Percentiles rank a stretch among this genome's conserved stretches.
These are phyloP conservation scores for Siniperca scherzeri DNA, from an alignment of 2,797 vertebrate genomes.

Conservation along the genomic window DNA sequence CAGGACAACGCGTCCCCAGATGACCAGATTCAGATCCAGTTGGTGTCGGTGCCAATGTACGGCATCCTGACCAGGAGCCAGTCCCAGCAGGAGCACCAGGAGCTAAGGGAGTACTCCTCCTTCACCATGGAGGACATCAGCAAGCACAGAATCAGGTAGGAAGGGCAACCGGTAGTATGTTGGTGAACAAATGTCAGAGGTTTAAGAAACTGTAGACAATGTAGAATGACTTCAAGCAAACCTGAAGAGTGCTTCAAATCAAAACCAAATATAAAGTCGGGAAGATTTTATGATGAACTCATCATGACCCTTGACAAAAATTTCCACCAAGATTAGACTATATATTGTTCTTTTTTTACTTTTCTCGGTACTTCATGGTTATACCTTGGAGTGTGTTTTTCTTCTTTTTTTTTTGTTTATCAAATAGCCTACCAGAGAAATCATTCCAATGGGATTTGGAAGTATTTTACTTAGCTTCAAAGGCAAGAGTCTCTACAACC, in stretches of 20 bases:
- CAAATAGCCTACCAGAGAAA: neutral
- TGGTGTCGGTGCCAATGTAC: constrained; percentile 93
- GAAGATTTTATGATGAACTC: neutral
- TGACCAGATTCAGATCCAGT: constrained; percentile 90
- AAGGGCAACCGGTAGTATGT: neutral
- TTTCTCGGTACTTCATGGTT: neutral
- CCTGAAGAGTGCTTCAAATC: neutral
- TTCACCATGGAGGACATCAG: constrained; percentile 97
- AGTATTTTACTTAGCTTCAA: neutral
- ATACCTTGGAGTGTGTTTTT: neutral
- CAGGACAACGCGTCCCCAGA: constrained; percentile 91
- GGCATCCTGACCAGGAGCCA: constrained; percentile 87
- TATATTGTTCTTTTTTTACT: neutral
- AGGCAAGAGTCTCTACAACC: neutral
- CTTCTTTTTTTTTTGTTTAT: neutral
- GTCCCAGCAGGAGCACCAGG: constrained; percentile 78
- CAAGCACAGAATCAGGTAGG: constrained; percentile 90
- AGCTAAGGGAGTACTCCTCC: constrained; percentile 90
- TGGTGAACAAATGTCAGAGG: too few species aligned
- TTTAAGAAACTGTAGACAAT: neutral
- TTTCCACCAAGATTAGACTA: neutral
- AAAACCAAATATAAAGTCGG: constrained; percentile 1
- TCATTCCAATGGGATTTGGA: neutral
- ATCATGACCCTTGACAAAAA: too few species aligned
- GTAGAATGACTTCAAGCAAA: neutral